Conservation (phyloP, 2,888 invertebrate genomes). For the Tenthredo scrophulariae region DNA sequence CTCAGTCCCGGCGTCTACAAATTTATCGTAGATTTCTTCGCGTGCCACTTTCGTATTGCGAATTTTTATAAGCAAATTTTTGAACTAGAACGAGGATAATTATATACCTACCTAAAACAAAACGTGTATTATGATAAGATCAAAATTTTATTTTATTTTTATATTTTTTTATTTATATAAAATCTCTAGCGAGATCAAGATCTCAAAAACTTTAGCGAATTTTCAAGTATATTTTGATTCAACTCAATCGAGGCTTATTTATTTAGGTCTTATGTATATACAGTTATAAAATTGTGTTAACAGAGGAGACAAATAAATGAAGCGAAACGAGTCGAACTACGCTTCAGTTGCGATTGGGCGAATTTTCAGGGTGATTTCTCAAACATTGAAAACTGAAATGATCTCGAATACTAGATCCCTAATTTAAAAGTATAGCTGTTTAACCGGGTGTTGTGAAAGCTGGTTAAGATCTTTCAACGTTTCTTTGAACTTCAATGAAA, state of each 20-base stretch:
- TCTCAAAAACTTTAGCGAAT: not conserved
- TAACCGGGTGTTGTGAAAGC: conserved; percentile 27
- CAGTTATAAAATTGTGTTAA: not conserved
- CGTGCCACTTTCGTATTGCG: conserved; percentile 48
- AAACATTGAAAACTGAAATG: conserved; percentile 28
- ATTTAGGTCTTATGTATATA: not conserved
- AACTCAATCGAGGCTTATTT: not conserved
- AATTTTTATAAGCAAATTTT: conserved; percentile 39
- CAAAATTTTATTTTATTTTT: not conserved
- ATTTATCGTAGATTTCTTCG: conserved; percentile 35
- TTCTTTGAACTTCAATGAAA: not conserved
- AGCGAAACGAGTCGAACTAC: conserved; percentile 37
- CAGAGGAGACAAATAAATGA: conserved; percentile 11
- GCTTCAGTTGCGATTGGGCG: conserved; percentile 5
- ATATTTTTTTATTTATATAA: too few species aligned
- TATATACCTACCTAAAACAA: not conserved
- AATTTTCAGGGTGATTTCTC: conserved; percentile 18
- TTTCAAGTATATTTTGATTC: not conserved
- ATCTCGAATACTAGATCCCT: not conserved
- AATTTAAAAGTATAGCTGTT: not conserved
- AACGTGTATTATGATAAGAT: not conserved
- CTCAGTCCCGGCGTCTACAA: not conserved
- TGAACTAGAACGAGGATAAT: conserved; percentile 46
- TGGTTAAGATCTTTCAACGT: conserved; percentile 19
- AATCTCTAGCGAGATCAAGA: not conserved